Evolutionary conservation across 1,140 invertebrate genomes (phyloP).

Genomic region (Schmidtea mediterranea): DNA sequence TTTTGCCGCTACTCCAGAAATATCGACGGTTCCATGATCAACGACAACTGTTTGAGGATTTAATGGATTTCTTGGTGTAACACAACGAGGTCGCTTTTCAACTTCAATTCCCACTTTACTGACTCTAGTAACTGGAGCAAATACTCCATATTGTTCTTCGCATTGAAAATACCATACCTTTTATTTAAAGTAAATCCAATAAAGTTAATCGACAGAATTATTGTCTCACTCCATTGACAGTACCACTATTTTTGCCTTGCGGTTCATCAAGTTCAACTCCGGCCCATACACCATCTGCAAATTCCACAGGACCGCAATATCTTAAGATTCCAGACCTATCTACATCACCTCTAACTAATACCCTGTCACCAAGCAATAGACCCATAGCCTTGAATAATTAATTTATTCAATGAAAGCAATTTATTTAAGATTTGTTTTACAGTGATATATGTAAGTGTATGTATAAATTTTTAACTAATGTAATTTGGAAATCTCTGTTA

Average conservation of each 20-base stretch:
- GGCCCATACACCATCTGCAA: slow-evolving; percentile 25
- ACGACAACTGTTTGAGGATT: slow-evolving; percentile 2
- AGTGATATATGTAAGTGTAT: no score
- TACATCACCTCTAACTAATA: slow-evolving; percentile 4
- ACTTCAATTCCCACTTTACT: slow-evolving; percentile 15
- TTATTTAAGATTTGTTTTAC: no score
- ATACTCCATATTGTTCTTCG: slow-evolving; percentile 23
- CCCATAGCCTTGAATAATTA: no score
- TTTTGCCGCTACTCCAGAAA: slow-evolving; percentile 27
- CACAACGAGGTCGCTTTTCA: background rate
- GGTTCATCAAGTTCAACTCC: slow-evolving; percentile 25
- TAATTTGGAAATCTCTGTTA: no score
- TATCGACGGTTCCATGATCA: slow-evolving; percentile 16
- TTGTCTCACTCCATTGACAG: slow-evolving; percentile 17
- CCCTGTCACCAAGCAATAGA: background rate
- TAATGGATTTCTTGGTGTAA: slow-evolving; percentile 9
- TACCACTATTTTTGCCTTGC: slow-evolving; percentile 25
- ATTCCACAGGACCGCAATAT: slow-evolving; percentile 26
- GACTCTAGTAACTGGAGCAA: slow-evolving; percentile 28
- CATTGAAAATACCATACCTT: slow-evolving; percentile 19
- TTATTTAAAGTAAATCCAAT: background rate
- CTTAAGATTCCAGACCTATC: slow-evolving; percentile 18
- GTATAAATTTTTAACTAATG: no score
- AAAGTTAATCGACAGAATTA: background rate
- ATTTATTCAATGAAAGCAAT: no score